Evolutionary conservation across 2,113 vertebrate genomes (phyloP).

Genomic region (Equus quagga): DNA sequence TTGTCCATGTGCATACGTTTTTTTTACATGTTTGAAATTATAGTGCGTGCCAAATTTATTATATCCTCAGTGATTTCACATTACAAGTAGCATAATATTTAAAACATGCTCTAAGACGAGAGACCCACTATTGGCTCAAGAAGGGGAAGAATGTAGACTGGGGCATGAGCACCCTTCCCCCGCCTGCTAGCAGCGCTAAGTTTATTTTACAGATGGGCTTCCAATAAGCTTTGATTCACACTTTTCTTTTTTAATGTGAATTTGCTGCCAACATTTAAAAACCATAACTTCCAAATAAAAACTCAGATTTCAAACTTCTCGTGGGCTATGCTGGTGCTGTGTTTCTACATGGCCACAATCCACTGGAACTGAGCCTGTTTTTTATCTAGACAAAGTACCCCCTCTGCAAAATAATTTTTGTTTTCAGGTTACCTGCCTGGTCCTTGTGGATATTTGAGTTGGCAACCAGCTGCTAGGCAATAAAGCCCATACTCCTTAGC

Average conservation of each 20-base stretch:
- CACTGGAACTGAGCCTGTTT: background rate
- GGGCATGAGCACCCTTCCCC: too few species aligned
- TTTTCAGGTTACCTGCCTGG: background rate
- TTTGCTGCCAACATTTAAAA: constrained; percentile 60
- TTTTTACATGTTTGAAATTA: background rate
- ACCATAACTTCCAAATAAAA: constrained; percentile 56
- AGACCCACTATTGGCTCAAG: background rate
- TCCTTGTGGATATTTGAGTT: background rate
- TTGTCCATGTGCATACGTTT: background rate
- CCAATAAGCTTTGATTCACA: constrained; percentile 52
- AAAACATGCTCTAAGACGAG: background rate
- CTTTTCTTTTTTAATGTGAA: constrained; percentile 53
- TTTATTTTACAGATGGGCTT: background rate
- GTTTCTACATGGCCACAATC: background rate
- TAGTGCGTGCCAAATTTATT: background rate
- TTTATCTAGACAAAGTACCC: background rate
- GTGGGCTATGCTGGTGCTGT: background rate
- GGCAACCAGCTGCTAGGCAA: background rate
- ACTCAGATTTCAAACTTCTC: constrained; percentile 31
- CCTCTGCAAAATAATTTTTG: background rate
- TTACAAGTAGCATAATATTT: background rate
- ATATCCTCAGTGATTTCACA: background rate
- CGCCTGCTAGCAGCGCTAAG: background rate
- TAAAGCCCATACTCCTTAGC: background rate
- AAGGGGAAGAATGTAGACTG: background rate